Conservation (phyloP, 2,888 invertebrate species). For the Cheilosia impressa region DNA sequence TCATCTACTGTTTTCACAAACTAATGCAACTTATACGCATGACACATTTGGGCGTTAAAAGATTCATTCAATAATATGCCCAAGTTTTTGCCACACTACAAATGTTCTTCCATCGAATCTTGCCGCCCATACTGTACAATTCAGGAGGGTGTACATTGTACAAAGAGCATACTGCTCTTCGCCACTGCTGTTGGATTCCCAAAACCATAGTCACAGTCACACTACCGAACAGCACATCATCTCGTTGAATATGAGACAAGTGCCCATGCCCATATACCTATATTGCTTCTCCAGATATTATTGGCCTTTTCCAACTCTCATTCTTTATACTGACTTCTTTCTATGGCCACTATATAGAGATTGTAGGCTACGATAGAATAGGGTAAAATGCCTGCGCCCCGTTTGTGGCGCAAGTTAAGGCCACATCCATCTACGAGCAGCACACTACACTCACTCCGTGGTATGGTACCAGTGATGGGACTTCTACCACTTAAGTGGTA, state of each 20-base stretch:
- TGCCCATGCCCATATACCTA: conserved; percentile 42
- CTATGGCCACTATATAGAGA: not conserved
- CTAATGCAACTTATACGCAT: too few species aligned
- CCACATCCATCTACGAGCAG: conserved; percentile 44
- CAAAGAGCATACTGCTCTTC: conserved; percentile 40
- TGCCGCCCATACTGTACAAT: conserved; percentile 20
- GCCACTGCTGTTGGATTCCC: conserved; percentile 34
- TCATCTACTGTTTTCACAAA: too few species aligned
- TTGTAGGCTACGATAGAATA: conserved; percentile 11
- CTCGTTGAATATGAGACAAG: conserved; percentile 49
- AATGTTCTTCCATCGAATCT: not conserved
- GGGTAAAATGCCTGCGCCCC: conserved; percentile 52
- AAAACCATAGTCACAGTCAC: conserved; percentile 62
- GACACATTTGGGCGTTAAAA: too few species aligned
- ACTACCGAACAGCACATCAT: conserved; percentile 51
- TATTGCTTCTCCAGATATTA: conserved; percentile 60
- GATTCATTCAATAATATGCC: too few species aligned
- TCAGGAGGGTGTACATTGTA: conserved; percentile 30
- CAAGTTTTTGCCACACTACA: too few species aligned
- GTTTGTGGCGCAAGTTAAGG: conserved; percentile 37
- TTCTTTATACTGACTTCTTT: conserved; percentile 34
- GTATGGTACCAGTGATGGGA: too few species aligned
- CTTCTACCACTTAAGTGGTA: too few species aligned
- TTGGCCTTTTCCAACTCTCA: conserved; percentile 71
- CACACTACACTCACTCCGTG: conserved; percentile 26